Conservation (phyloP, 2,797 vertebrate genomes). For the Oophaga sylvatica region DNA sequence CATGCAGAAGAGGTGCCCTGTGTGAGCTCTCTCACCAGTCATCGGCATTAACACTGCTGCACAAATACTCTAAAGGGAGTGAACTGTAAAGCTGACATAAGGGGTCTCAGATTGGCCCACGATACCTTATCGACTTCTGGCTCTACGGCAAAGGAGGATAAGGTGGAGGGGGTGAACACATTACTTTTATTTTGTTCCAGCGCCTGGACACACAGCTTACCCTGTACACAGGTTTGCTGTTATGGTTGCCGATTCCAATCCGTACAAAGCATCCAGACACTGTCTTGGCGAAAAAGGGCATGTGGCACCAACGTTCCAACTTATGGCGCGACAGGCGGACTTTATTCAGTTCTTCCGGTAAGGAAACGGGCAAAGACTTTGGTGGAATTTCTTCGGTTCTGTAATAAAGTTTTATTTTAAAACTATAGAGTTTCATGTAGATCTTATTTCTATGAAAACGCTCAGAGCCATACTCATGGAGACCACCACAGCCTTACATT, state of each 20-base stretch:
- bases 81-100: too few species aligned
- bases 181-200: not conserved
- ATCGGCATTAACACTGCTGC: too few species aligned
- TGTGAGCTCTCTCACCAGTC: not conserved
- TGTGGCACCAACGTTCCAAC: conserved; percentile 98
- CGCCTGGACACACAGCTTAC: conserved; percentile 72
- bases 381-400: conserved; percentile 94
- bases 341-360: conserved; percentile 93
- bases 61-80: too few species aligned
- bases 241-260: conserved; percentile 97
- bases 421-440: not conserved
- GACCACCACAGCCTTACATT: too few species aligned
- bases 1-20: not conserved
- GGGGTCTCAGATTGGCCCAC: too few species aligned
- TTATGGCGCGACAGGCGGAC: conserved; percentile 95
- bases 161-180: too few species aligned
- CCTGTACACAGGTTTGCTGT: conserved; percentile 97
- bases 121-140: too few species aligned
- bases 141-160: too few species aligned
- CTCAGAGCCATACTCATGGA: too few species aligned
- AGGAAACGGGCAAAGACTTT: conserved; percentile 92
- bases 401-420: not conserved
- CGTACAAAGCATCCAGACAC: conserved; percentile 97
- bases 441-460: not conserved
- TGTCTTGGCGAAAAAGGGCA: conserved; percentile 98